A percentile compares a stretch with the other conserved stretches of the same genome.
Evolutionary conservation across 2,888 invertebrate species (phyloP).

Genomic region (Hermodice carunculata): DNA sequence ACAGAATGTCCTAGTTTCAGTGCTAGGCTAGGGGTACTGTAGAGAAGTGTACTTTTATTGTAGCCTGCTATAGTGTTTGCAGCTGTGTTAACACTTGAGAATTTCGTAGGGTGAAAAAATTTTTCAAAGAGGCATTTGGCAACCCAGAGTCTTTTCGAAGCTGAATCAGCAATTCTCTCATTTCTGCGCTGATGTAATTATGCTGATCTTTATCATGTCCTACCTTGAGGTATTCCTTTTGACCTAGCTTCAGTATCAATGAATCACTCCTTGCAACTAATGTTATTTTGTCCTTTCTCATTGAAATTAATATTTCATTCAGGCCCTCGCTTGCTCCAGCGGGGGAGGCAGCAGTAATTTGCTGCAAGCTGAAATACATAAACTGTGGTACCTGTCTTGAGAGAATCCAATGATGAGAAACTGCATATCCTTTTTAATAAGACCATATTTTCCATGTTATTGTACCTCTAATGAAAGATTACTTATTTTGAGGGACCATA

Average conservation of each 20-base stretch:
- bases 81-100: background rate
- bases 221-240: background rate
- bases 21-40: background rate
- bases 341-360: no score
- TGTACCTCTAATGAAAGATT: no score
- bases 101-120: no score
- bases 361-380: no score
- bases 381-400: no score
- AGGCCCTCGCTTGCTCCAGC: background rate
- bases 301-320: background rate
- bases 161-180: background rate
- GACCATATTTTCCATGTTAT: no score
- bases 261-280: background rate
- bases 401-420: no score
- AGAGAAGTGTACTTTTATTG: background rate
- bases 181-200: background rate
- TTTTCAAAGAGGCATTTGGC: background rate
- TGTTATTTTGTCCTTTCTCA: background rate
- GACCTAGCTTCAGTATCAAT: background rate
- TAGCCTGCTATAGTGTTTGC: background rate
- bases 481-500: no score
- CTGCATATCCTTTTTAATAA: no score
- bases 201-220: conserved; percentile 1
- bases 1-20: background rate
- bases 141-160: background rate